Percentiles rank a stretch among this genome's conserved stretches.
Conservation (phyloP, 1,140 invertebrate species). For the Apis florea region DNA sequence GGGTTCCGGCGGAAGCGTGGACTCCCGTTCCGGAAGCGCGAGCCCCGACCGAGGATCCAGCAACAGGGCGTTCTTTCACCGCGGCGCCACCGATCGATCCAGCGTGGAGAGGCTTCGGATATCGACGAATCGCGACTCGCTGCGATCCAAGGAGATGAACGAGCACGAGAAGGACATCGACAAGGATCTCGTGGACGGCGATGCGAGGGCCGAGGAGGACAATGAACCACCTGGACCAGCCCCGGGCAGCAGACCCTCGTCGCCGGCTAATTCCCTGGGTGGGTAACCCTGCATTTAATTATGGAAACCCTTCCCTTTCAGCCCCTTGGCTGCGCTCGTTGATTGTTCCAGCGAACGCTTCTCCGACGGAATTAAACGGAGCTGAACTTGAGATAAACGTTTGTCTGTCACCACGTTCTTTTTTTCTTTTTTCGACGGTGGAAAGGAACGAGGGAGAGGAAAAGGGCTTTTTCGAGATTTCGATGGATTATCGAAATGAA, state of each 20-base stretch:
- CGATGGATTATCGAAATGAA: background rate
- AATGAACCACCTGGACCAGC: conserved; percentile 79
- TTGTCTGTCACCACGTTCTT: background rate
- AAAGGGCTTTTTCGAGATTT: too few species aligned
- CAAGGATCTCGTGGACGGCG: conserved; percentile 76
- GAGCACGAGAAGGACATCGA: conserved; percentile 70
- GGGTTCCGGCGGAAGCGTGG: conserved; percentile 76
- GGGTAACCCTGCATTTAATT: conserved; percentile 65
- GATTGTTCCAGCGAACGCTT: conserved; percentile 27
- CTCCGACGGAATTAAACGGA: conserved; percentile 34
- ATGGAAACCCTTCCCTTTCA: conserved; percentile 60
- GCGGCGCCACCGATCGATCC: conserved; percentile 72
- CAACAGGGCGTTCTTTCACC: conserved; percentile 67
- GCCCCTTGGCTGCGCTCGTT: conserved; percentile 27
- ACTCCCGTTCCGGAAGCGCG: conserved; percentile 76
- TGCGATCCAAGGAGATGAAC: conserved; percentile 72
- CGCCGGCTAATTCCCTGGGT: conserved; percentile 75
- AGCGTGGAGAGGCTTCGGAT: conserved; percentile 74
- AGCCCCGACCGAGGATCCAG: conserved; percentile 74
- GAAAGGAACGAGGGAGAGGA: background rate
- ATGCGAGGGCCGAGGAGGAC: conserved; percentile 74
- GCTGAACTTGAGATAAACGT: conserved; percentile 22
- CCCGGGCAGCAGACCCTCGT: conserved; percentile 77
- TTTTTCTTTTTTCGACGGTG: conserved; percentile 10
- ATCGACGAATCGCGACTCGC: conserved; percentile 71